A percentile compares a stretch with the other conserved stretches of the same genome.
Evolutionary conservation across 2,797 vertebrate species (phyloP).

Genomic region (Takifugu rubripes): DNA sequence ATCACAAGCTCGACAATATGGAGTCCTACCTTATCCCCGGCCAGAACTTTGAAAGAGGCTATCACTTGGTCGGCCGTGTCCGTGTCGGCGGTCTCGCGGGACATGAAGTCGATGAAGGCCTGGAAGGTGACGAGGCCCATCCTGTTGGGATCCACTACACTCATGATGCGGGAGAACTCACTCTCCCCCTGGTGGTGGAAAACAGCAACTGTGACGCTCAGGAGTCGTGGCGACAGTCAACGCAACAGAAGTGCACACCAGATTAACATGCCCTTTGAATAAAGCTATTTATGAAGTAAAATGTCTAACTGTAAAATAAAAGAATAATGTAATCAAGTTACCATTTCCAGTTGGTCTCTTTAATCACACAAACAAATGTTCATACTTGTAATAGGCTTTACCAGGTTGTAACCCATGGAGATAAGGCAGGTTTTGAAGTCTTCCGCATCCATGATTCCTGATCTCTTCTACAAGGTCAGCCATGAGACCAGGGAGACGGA

Average conservation of each 20-base stretch:
- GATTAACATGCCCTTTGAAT: no score
- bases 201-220: conserved; percentile 21
- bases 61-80: conserved; percentile 98
- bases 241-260: conserved; percentile 1
- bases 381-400: conserved; percentile 77
- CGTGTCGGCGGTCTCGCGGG: conserved; percentile 93
- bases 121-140: conserved; percentile 95
- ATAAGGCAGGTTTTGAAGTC: conserved; percentile 99
- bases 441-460: conserved; percentile 97
- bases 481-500: conserved; percentile 42
- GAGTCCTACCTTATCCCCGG: conserved; percentile 89
- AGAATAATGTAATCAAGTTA: conserved; percentile 10
- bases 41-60: conserved; percentile 97
- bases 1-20: neutral
- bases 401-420: conserved; percentile 99
- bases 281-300: no score
- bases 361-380: conserved; percentile 33
- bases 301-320: neutral
- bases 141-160: conserved; percentile 95
- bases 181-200: conserved; percentile 85
- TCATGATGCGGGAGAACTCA: conserved; percentile 98
- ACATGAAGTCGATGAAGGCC: conserved; percentile 99
- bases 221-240: conserved; percentile 14
- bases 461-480: conserved; percentile 93
- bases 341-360: conserved; percentile 10